phyloP scores from a whole-genome alignment of 2,888 invertebrate species.

The Fragum whitleyi region DNA sequence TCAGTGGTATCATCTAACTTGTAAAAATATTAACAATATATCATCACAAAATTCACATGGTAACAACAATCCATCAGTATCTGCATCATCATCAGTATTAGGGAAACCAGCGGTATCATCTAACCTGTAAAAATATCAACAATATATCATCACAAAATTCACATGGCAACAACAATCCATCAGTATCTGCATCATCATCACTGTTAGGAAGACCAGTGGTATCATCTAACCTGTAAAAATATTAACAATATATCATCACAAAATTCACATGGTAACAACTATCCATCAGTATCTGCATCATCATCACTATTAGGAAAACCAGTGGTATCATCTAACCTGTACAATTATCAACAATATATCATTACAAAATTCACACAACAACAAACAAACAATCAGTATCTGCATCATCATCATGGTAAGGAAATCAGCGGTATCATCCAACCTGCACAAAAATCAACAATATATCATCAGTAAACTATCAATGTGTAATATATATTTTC shows the following conservation, averaged over 20 bases:
- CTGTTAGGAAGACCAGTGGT: no score
- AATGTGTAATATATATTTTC: no score
- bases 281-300: slow-evolving; percentile 47
- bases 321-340: slow-evolving; percentile 58
- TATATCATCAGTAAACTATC: no score
- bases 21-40: no score
- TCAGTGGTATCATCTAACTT: slow-evolving; percentile 56
- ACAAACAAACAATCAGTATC: slow-evolving; percentile 63
- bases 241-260: slow-evolving; percentile 87
- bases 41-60: slow-evolving; percentile 88
- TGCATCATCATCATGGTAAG: slow-evolving; percentile 11
- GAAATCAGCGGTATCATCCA: slow-evolving; percentile 50
- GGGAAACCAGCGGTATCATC: slow-evolving; percentile 47
- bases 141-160: no score
- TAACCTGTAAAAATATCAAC: no score
- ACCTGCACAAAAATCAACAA: no score
- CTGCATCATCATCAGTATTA: slow-evolving; percentile 11
- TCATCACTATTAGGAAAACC: slow-evolving; percentile 18
- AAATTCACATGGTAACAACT: slow-evolving; percentile 87
- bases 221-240: no score
- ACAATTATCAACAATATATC: no score
- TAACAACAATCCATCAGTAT: slow-evolving; percentile 69
- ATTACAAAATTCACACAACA: slow-evolving; percentile 88
- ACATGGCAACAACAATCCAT: no score
- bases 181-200: no score